phyloP scores from a whole-genome alignment of 2,113 vertebrate genomes.

The Vulpes ferrilata region DNA sequence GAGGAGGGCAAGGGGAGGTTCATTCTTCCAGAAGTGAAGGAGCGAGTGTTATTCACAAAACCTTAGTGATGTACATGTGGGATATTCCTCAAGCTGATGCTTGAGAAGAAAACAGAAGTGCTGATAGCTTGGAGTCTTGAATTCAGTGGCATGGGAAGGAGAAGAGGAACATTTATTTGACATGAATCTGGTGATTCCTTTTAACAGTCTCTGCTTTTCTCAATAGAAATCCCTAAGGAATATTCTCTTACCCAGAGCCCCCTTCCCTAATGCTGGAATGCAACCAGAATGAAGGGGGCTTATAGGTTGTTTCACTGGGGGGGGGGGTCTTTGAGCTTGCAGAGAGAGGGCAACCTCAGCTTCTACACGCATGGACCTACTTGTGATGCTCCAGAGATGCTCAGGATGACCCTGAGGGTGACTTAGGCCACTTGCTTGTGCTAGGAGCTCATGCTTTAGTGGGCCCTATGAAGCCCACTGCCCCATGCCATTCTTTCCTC shows the following conservation, averaged over 20 bases:
- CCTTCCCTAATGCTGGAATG: background rate
- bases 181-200: background rate
- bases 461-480: background rate
- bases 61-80: background rate
- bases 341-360: background rate
- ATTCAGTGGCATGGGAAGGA: background rate
- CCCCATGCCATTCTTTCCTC: background rate
- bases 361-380: background rate
- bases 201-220: slow-evolving; percentile 55
- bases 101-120: slow-evolving; percentile 64
- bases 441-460: background rate
- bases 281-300: rapidly evolving
- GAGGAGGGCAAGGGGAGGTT: slow-evolving; percentile 18
- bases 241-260: no score
- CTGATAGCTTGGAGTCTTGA: slow-evolving; percentile 31
- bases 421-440: no score
- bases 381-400: background rate
- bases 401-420: background rate
- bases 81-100: background rate
- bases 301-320: background rate
- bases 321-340: background rate
- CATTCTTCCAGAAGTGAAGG: slow-evolving; percentile 72
- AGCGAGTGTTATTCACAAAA: background rate
- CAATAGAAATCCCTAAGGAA: background rate
- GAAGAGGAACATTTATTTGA: background rate